These are phyloP conservation scores for Salvelinus fontinalis DNA, from an alignment of 2,113 vertebrate genomes.

Conservation along the genomic window DNA sequence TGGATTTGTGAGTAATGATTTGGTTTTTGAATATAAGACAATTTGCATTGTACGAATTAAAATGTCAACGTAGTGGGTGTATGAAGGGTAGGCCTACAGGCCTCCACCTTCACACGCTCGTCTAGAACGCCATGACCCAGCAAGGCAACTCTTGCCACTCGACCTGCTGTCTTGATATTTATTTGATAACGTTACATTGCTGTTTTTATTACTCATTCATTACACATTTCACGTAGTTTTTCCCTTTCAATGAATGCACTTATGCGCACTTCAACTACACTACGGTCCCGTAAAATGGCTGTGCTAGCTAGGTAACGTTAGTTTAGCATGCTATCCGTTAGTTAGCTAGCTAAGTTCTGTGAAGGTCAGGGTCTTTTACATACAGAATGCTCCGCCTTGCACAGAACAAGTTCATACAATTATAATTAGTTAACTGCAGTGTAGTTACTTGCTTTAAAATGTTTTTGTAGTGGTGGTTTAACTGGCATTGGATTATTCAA, in stretches of 20 bases:
- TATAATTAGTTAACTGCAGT: not conserved
- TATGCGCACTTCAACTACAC: no score
- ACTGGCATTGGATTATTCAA: not conserved
- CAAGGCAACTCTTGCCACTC: not conserved
- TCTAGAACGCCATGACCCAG: not conserved
- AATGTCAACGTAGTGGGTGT: slow-evolving; percentile 25
- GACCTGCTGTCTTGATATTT: no score
- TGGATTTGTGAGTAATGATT: slow-evolving; percentile 80
- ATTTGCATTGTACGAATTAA: not conserved
- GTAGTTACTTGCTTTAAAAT: not conserved
- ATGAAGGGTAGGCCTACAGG: slow-evolving; percentile 57
- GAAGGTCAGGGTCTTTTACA: not conserved
- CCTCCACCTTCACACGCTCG: slow-evolving; percentile 29
- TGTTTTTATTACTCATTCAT: no score
- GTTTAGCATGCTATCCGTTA: not conserved
- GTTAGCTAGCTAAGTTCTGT: not conserved
- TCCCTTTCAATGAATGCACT: not conserved
- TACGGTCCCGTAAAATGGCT: not conserved
- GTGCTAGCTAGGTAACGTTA: not conserved
- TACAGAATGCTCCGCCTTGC: not conserved
- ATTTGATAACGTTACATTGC: no score
- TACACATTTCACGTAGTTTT: no score
- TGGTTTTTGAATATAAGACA: not conserved
- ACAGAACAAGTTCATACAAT: not conserved
- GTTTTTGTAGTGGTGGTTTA: not conserved